phyloP scores from a whole-genome alignment of 2,888 invertebrate species.

The Calliphora vomitoria region DNA sequence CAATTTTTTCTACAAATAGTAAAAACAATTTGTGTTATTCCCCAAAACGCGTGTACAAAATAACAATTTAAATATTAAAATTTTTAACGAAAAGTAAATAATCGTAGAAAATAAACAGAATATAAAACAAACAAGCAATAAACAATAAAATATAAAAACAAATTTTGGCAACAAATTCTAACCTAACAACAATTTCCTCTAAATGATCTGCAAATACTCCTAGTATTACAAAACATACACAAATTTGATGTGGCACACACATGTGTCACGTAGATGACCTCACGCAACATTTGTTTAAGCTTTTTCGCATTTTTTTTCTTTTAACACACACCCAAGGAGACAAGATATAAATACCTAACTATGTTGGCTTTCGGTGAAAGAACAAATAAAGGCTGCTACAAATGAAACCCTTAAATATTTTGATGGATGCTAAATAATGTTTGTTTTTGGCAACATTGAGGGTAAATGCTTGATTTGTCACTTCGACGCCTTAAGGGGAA shows the following conservation, averaged over 20 bases:
- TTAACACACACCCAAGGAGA: not conserved
- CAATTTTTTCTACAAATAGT: not conserved
- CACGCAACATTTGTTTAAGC: conserved; percentile 31
- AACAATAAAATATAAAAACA: conserved; percentile 1
- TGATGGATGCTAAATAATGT: conserved; percentile 16
- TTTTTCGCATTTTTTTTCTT: not conserved
- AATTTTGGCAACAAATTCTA: not conserved
- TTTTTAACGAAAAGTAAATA: conserved; percentile 48
- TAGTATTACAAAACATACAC: conserved; percentile 22
- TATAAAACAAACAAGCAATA: not conserved
- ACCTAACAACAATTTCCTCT: not conserved
- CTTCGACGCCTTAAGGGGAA: conserved; percentile 28
- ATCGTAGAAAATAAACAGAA: conserved; percentile 3
- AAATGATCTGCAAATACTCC: conserved; percentile 26
- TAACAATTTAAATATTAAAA: conserved; percentile 56
- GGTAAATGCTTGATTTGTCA: conserved; percentile 49
- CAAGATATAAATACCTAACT: not conserved
- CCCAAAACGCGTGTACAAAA: conserved; percentile 53
- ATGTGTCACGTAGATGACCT: conserved; percentile 60
- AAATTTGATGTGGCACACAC: not conserved
- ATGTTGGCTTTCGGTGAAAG: not conserved
- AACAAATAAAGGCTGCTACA: not conserved
- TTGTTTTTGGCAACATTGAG: conserved; percentile 11
- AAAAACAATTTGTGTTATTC: conserved; percentile 15
- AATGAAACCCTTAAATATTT: conserved; percentile 28